Conservation (phyloP, 2,797 vertebrate species). For the Halcyon chelicuti region DNA sequence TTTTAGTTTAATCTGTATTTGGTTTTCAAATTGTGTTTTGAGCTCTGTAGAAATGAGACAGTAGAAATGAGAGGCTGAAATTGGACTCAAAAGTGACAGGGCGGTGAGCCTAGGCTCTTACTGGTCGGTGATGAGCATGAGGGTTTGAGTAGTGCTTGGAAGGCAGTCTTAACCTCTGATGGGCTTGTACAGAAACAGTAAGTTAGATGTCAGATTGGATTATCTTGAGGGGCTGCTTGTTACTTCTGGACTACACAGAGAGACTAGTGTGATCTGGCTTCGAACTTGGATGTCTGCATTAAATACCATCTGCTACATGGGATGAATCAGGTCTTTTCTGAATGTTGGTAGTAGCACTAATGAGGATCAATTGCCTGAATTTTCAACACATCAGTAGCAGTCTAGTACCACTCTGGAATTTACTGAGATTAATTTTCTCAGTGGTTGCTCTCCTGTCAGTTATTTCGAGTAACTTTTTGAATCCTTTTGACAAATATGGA, state of each 20-base stretch:
- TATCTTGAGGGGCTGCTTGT: background rate
- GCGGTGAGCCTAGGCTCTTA: background rate
- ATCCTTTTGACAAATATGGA: background rate
- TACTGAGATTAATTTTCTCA: background rate
- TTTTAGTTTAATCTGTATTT: background rate
- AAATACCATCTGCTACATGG: background rate
- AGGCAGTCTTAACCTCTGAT: background rate
- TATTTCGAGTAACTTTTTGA: background rate
- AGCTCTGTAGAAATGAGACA: background rate
- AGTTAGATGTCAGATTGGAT: background rate
- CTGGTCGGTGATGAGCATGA: fast-evolving
- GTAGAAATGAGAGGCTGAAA: background rate
- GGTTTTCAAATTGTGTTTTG: constrained; percentile 10
- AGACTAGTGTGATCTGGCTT: background rate
- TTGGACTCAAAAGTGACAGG: background rate
- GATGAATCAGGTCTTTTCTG: background rate
- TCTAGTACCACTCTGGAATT: background rate
- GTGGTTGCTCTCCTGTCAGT: background rate
- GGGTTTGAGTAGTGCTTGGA: background rate
- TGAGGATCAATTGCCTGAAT: background rate
- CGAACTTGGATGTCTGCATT: background rate
- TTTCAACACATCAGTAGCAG: background rate
- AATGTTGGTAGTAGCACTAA: background rate
- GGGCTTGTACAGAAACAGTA: background rate
- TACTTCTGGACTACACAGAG: background rate